Evolutionary conservation across 2,888 invertebrate species (phyloP), one percentile per base, ranked within the genome.

Genomic region (Odontocerum albicorne): DNA sequence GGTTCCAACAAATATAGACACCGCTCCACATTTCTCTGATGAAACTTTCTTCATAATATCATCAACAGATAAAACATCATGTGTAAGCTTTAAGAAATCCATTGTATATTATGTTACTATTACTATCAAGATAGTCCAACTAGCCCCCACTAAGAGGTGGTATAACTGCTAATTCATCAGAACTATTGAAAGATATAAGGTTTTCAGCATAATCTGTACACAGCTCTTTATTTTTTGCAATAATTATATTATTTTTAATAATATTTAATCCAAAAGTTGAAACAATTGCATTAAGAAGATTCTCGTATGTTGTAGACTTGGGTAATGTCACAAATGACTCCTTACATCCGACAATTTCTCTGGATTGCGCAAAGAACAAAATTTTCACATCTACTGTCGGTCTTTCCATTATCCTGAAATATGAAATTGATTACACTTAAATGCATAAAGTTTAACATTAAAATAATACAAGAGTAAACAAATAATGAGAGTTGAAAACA

Each of bases 141-240:
- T 82, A 90, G 65, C 96, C 96, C 65, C 96, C 96, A 73, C 96
- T 96, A 45, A 97, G 78, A 0, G 96, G 96, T 47, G 96, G 96
- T 67, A 97, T 96, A 10, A 96, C 81, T 59, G 96, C 96, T 59
- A 96, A 81, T 70, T 86, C 89, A 77, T 96, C 95, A 59, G 82
- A 84, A 19, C 83, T 75, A 32, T 77, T 78, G 4, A 92, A 52
- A n/a, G 42, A 71, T 16, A 73, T 68, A 32, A 90, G 70, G 33
- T 73, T 70, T 31, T 74, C 70, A 27, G 78, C 73, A 1, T 80
- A 73, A 50, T 76, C 72, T 12, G 80, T 72, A 59, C 87, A 80
- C 63, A 92, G 93, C 62, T 86, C 85, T 67, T 94, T 88, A 75
- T 96, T 96, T 43, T 90, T 73, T 0, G 96, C 90, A 55, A 96